Conservation (phyloP, 2,888 invertebrate genomes). For the Trichopria drosophilae region DNA sequence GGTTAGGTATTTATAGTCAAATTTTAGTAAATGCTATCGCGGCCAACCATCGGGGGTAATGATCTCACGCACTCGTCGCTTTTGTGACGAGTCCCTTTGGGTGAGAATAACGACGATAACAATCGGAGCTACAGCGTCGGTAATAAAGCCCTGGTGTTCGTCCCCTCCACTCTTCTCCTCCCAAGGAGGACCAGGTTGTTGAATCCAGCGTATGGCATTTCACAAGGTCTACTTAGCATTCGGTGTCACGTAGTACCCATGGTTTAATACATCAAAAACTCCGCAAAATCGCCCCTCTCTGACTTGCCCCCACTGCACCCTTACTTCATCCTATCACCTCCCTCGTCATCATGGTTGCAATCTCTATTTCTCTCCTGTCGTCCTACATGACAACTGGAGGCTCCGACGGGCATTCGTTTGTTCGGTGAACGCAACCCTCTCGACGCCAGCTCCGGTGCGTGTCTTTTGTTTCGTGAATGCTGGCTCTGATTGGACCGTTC, state of each 20-base stretch:
- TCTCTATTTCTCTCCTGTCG: conserved; percentile 17
- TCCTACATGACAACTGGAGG: conserved; percentile 28
- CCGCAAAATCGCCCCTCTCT: conserved; percentile 37
- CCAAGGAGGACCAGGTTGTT: no score
- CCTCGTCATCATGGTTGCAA: no score
- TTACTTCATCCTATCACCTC: conserved; percentile 9
- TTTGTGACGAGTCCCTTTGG: background rate
- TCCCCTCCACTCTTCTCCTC: no score
- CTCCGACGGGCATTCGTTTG: conserved; percentile 48
- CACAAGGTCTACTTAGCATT: conserved; percentile 57
- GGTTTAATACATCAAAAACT: conserved; percentile 58
- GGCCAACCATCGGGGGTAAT: conserved; percentile 15
- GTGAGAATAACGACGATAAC: background rate
- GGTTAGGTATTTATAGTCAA: no score
- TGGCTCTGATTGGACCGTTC: conserved; percentile 56
- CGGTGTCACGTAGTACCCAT: conserved; percentile 57
- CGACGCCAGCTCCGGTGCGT: conserved; percentile 33
- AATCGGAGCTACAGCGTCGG: no score
- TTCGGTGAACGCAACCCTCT: conserved; percentile 46
- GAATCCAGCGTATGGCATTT: conserved; percentile 50
- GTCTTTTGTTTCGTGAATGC: conserved; percentile 8
- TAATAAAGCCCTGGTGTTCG: conserved; percentile 14
- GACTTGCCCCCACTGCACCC: conserved; percentile 27
- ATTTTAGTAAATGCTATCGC: no score
- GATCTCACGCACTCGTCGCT: background rate